Percentiles rank a stretch among this genome's conserved stretches.
These are phyloP conservation scores for Heteractis magnifica DNA, from an alignment of 92 coral and sea anemone species.

Conservation along the genomic window DNA sequence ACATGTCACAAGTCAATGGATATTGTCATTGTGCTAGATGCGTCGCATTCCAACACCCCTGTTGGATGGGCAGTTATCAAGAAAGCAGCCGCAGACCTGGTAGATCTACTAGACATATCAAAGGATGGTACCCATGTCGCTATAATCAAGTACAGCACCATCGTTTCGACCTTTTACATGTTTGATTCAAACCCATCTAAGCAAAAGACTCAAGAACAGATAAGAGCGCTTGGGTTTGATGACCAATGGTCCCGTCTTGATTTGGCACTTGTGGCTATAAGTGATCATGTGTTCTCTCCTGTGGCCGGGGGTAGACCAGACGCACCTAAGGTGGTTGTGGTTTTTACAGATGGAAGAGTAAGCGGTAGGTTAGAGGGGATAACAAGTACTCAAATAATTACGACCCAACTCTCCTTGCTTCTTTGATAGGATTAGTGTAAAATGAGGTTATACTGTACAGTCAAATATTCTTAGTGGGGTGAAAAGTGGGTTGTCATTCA, in stretches of 20 bases:
- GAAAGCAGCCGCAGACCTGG: constrained; percentile 30
- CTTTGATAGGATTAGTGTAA: too few species aligned
- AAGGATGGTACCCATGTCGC: constrained; percentile 51
- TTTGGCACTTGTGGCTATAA: constrained; percentile 42
- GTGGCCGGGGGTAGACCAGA: constrained; percentile 41
- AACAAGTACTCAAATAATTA: too few species aligned
- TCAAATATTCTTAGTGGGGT: too few species aligned
- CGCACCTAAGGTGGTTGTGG: constrained; percentile 49
- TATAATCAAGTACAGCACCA: constrained; percentile 43
- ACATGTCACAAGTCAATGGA: constrained; percentile 53
- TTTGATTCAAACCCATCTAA: constrained; percentile 37
- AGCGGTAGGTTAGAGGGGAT: neutral
- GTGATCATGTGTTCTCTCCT: constrained; percentile 37
- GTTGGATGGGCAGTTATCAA: constrained; percentile 42
- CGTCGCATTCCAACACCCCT: constrained; percentile 47
- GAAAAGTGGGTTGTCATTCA: too few species aligned
- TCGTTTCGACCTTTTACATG: constrained; percentile 36
- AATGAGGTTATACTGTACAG: too few species aligned
- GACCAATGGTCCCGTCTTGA: constrained; percentile 58
- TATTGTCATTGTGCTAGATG: constrained; percentile 43
- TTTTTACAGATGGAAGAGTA: constrained; percentile 45
- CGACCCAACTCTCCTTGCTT: too few species aligned
- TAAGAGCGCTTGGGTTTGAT: constrained; percentile 27
- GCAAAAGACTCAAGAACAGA: constrained; percentile 26
- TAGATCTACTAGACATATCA: constrained; percentile 43